Percentiles rank a stretch among this genome's conserved stretches.
These are phyloP conservation scores for Patiria miniata DNA, from an alignment of 35 echinoderm and acorn worm species.

Conservation along the genomic window DNA sequence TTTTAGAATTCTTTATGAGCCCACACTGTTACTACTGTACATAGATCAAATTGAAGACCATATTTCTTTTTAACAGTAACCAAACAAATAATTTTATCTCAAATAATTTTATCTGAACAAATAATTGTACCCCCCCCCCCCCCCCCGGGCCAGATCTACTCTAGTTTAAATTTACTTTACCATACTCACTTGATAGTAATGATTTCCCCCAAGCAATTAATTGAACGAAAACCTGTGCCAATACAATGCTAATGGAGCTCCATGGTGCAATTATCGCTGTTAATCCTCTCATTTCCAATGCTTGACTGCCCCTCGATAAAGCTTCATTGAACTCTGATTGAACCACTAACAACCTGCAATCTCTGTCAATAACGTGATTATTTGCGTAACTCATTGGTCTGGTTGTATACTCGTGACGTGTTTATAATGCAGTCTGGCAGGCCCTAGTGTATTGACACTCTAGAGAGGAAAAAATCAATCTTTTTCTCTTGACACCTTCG, in stretches of 20 bases:
- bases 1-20: too few species aligned
- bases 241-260: neutral
- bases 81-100: too few species aligned
- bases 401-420: neutral
- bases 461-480: neutral
- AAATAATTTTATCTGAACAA: too few species aligned
- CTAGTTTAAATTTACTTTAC: too few species aligned
- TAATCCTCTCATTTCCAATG: neutral
- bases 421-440: neutral
- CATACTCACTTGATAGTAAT: too few species aligned
- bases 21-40: too few species aligned
- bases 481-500: neutral
- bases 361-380: neutral
- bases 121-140: too few species aligned
- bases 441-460: neutral
- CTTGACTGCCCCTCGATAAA: neutral
- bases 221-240: too few species aligned
- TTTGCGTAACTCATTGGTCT: neutral
- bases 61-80: too few species aligned
- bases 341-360: neutral
- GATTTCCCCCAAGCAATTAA: too few species aligned
- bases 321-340: neutral
- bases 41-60: too few species aligned
- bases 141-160: too few species aligned
- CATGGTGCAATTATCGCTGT: neutral